phyloP scores from a whole-genome alignment of 2,888 invertebrate genomes.

The Sthenelais limicola region DNA sequence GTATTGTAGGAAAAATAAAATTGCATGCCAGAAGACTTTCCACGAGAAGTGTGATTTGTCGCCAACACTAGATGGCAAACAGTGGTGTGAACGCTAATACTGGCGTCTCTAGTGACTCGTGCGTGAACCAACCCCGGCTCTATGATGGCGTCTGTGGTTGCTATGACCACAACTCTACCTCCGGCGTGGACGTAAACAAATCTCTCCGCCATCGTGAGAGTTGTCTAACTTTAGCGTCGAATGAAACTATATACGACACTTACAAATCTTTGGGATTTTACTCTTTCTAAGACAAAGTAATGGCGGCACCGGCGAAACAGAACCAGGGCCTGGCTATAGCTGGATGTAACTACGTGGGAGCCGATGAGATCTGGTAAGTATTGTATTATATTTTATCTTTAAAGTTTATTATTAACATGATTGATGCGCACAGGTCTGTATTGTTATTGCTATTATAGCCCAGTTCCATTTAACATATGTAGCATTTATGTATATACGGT shows the following conservation, averaged over 20 bases:
- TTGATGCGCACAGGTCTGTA: too few relatives aligned
- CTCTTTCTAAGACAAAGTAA: not conserved
- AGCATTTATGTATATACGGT: too few relatives aligned
- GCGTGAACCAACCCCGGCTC: too few relatives aligned
- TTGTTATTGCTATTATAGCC: too few relatives aligned
- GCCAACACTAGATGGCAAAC: too few relatives aligned
- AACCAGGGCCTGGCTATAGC: slow-evolving; percentile 56
- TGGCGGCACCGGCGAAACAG: slow-evolving; percentile 8
- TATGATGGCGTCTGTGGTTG: too few relatives aligned
- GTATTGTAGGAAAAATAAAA: too few relatives aligned
- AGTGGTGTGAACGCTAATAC: too few relatives aligned
- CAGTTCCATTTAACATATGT: too few relatives aligned
- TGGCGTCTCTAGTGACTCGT: too few relatives aligned
- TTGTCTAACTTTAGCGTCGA: not conserved
- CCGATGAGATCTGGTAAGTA: slow-evolving; percentile 68
- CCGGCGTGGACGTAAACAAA: not conserved
- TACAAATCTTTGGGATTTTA: not conserved
- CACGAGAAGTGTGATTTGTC: too few relatives aligned
- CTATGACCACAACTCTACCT: not conserved
- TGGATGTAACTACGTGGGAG: slow-evolving; percentile 66
- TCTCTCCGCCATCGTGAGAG: not conserved
- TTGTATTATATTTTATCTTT: not conserved
- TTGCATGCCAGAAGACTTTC: too few relatives aligned
- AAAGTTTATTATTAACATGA: not conserved
- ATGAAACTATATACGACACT: not conserved